Conservation (phyloP, 2,113 vertebrate genomes). For the Centrocercus urophasianus region DNA sequence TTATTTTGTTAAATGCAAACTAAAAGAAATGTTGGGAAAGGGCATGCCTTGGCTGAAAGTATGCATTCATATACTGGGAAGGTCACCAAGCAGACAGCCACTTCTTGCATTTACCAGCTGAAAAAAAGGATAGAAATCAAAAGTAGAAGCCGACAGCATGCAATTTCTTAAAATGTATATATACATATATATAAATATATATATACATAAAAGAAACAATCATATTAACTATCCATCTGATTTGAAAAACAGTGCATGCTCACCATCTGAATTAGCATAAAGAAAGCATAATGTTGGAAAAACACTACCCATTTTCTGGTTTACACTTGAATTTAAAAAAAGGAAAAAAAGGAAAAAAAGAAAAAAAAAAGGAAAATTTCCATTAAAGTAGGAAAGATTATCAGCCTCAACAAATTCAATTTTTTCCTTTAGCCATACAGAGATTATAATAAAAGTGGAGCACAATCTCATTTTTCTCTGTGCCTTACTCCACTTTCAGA, state of each 20-base stretch:
- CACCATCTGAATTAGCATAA: neutral
- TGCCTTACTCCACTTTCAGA: neutral
- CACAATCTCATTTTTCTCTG: neutral
- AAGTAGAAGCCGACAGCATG: neutral
- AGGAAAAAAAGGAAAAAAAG: neutral
- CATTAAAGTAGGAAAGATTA: neutral
- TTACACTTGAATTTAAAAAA: neutral
- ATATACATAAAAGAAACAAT: neutral
- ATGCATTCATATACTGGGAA: conserved; percentile 70
- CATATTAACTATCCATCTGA: neutral
- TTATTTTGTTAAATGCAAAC: conserved; percentile 84
- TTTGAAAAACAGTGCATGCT: neutral
- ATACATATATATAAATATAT: neutral
- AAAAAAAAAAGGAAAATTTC: neutral
- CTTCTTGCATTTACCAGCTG: conserved; percentile 46
- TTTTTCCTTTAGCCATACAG: neutral
- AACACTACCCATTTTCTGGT: neutral
- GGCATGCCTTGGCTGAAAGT: conserved; percentile 63
- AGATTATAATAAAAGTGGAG: neutral
- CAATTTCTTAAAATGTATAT: conserved; percentile 30
- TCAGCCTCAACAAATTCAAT: neutral
- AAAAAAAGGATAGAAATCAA: conserved; percentile 13
- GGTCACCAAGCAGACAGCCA: conserved; percentile 40
- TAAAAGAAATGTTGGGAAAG: conserved; percentile 74
- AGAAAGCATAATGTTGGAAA: conserved; percentile 1